Conservation (phyloP, 2,888 invertebrate genomes). For the Rhogogaster chlorosoma region DNA sequence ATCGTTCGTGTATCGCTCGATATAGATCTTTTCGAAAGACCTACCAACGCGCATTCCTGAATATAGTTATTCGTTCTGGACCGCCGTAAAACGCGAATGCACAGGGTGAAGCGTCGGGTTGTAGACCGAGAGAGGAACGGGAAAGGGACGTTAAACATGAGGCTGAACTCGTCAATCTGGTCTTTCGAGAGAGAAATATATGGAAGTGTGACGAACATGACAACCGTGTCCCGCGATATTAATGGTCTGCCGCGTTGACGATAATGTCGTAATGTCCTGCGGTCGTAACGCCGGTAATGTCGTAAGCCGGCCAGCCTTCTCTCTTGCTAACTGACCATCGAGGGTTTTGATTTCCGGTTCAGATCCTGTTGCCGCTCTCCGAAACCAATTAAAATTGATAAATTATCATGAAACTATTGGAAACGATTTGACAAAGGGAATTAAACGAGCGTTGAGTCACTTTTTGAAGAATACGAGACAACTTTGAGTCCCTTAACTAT, state of each 20-base stretch:
- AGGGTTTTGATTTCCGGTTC: conserved; percentile 33
- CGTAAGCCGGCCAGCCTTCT: conserved; percentile 7
- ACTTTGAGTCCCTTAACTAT: neutral
- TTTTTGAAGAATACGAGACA: neutral
- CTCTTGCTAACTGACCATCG: conserved; percentile 18
- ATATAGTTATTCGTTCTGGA: conserved; percentile 11
- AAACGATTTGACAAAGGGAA: conserved; percentile 3
- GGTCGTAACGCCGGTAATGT: conserved; percentile 39
- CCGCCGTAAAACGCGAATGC: conserved; percentile 44
- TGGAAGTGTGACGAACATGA: conserved; percentile 53
- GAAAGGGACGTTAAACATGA: conserved; percentile 42
- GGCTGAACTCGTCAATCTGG: conserved; percentile 50
- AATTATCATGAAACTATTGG: conserved; percentile 29
- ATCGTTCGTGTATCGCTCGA: conserved; percentile 36
- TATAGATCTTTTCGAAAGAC: conserved; percentile 38
- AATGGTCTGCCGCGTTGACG: conserved; percentile 47
- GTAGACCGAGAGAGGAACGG: conserved; percentile 7
- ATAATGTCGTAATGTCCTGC: conserved; percentile 50
- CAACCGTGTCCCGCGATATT: conserved; percentile 52
- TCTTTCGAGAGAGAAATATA: conserved; percentile 49
- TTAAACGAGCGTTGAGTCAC: neutral
- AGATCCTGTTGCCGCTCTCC: neutral
- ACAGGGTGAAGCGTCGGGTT: conserved; percentile 30
- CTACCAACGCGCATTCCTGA: conserved; percentile 44
- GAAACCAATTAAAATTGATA: conserved; percentile 41